These are phyloP conservation scores for Zaprionus inermis DNA, from an alignment of 1,140 invertebrate genomes.

Conservation along the genomic window DNA sequence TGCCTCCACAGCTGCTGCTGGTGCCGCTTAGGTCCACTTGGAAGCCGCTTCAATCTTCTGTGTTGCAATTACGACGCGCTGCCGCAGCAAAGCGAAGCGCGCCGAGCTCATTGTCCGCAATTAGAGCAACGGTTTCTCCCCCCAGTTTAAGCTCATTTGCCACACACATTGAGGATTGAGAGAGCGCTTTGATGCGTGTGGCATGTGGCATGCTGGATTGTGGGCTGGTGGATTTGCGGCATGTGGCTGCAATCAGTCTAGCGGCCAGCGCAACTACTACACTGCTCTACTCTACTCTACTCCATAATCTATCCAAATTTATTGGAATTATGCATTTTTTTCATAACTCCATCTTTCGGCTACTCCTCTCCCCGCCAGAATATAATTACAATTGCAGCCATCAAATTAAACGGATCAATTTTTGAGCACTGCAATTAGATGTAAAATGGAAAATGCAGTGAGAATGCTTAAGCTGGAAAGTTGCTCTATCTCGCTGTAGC, in stretches of 20 bases:
- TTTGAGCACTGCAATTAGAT: slow-evolving; percentile 10
- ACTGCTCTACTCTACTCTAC: slow-evolving; percentile 2
- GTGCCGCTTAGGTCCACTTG: slow-evolving; percentile 21
- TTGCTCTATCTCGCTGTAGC: not conserved
- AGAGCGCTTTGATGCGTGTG: slow-evolving; percentile 17
- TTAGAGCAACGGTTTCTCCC: slow-evolving; percentile 76
- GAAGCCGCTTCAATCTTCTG: slow-evolving; percentile 58
- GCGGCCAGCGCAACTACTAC: slow-evolving; percentile 9
- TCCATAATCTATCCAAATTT: slow-evolving; percentile 45
- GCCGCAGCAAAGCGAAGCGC: slow-evolving; percentile 55
- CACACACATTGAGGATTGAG: slow-evolving; percentile 61
- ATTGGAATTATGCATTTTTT: slow-evolving; percentile 46
- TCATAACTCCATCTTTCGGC: slow-evolving; percentile 24
- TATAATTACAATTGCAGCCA: slow-evolving; percentile 35
- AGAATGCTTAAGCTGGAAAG: not conserved
- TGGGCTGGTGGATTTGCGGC: slow-evolving; percentile 1
- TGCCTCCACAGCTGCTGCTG: slow-evolving; percentile 2
- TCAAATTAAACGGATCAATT: slow-evolving; percentile 41
- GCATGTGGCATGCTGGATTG: slow-evolving; percentile 11
- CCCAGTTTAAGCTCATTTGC: slow-evolving; percentile 69
- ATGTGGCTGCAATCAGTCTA: slow-evolving; percentile 27
- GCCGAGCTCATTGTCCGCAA: slow-evolving; percentile 63
- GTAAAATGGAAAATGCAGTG: not conserved
- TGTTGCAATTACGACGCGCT: slow-evolving; percentile 65
- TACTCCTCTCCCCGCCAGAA: not conserved